phyloP scores from a whole-genome alignment of 1,140 invertebrate genomes.

The Acromyrmex echinatior region DNA sequence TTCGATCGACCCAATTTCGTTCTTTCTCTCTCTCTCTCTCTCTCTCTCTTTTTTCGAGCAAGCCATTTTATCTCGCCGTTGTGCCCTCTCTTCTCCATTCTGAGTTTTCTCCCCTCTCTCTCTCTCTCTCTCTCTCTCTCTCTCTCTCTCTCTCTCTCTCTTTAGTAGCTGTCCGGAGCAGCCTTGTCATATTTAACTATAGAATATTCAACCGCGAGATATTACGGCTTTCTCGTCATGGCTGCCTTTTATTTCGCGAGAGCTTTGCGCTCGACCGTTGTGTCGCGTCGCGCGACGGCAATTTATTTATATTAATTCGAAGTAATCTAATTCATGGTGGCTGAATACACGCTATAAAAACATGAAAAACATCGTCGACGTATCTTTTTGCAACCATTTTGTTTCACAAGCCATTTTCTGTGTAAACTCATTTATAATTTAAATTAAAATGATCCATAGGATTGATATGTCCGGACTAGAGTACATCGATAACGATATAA shows the following conservation, averaged over 20 bases:
- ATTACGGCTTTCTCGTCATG: constrained; percentile 54
- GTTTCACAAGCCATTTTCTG: constrained; percentile 9
- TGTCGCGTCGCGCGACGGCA: constrained; percentile 31
- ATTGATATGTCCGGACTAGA: neutral
- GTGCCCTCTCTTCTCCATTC: neutral
- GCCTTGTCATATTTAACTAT: constrained; percentile 61
- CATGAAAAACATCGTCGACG: constrained; percentile 34
- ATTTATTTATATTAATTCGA: constrained; percentile 59
- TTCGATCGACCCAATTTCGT: constrained; percentile 46
- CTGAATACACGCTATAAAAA: constrained; percentile 35
- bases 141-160: neutral
- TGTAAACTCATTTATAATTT: constrained; percentile 9
- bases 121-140: too few species aligned
- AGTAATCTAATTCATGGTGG: constrained; percentile 44
- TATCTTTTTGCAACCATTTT: constrained; percentile 25
- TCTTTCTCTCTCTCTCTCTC: neutral
- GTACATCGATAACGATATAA: neutral
- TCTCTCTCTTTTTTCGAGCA: constrained; percentile 12
- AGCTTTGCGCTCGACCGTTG: constrained; percentile 27
- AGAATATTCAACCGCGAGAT: constrained; percentile 61
- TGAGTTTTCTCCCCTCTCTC: neutral
- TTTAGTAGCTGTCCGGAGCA: constrained; percentile 43
- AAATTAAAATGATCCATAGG: neutral
- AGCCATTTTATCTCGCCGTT: constrained; percentile 54
- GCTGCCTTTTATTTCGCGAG: constrained; percentile 53